Percentiles rank a stretch among this genome's conserved stretches.
Evolutionary conservation across 2,113 vertebrate genomes (phyloP).

Genomic region (Arenaria interpres): DNA sequence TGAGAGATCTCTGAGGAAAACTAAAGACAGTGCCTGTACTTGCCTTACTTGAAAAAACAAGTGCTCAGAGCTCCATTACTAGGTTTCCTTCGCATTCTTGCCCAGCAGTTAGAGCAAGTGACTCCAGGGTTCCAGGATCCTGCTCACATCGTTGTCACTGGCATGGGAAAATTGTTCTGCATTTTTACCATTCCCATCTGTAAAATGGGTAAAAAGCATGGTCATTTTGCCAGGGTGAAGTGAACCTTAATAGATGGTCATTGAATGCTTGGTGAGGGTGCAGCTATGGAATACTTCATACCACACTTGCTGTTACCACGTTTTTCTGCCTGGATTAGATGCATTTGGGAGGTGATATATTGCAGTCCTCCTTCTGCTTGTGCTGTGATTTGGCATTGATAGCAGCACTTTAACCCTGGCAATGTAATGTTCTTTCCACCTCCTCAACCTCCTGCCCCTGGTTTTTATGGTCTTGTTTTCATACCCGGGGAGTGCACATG

Average conservation of each 20-base stretch:
- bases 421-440: conserved; percentile 6
- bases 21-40: background rate
- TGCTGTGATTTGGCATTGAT: conserved; percentile 25
- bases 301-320: background rate
- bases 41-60: background rate
- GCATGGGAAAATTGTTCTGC: background rate
- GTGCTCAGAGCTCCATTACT: background rate
- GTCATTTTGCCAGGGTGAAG: background rate
- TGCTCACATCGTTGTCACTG: background rate
- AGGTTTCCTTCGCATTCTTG: background rate
- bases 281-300: background rate
- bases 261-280: background rate
- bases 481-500: background rate
- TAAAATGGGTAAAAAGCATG: background rate
- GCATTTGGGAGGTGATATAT: background rate
- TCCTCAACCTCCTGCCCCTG: background rate
- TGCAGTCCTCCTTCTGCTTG: background rate
- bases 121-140: background rate
- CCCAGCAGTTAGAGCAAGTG: background rate
- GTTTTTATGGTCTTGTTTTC: conserved; percentile 40
- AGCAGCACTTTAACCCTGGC: conserved; percentile 28
- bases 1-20: background rate
- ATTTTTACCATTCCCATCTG: background rate
- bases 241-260: background rate
- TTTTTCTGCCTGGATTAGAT: background rate